A percentile compares a stretch with the other conserved stretches of the same genome.
phyloP scores from a whole-genome alignment of 2,888 invertebrate genomes.

The Nesidiocoris tenuis region DNA sequence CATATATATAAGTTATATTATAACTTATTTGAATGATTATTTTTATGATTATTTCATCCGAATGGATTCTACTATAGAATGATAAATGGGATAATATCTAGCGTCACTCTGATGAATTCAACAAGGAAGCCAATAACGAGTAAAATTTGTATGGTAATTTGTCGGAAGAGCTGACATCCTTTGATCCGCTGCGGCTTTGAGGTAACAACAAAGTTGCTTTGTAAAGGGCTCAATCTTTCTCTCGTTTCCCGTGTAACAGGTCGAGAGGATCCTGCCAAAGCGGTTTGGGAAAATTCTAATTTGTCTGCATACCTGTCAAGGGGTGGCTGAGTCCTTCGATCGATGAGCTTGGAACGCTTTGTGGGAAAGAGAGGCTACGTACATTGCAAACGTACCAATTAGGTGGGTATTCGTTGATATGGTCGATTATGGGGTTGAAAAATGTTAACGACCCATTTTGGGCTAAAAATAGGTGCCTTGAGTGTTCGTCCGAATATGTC shows the following conservation, averaged over 20 bases:
- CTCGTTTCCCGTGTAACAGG: background rate
- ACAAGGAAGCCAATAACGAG: background rate
- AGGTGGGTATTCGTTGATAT: too few relatives aligned
- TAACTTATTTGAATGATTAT: too few relatives aligned
- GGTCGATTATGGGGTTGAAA: too few relatives aligned
- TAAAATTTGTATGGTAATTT: background rate
- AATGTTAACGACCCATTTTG: too few relatives aligned
- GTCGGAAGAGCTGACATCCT: background rate
- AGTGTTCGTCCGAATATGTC: too few relatives aligned
- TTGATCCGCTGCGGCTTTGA: background rate
- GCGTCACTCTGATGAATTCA: background rate
- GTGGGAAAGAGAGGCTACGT: too few relatives aligned
- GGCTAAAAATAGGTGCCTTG: too few relatives aligned
- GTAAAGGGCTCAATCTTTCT: background rate
- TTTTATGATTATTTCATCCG: too few relatives aligned
- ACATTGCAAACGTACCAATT: too few relatives aligned
- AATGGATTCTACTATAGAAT: too few relatives aligned
- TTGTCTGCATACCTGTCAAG: background rate
- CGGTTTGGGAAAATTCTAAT: background rate
- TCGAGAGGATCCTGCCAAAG: background rate
- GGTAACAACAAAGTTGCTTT: background rate
- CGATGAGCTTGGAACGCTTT: background rate
- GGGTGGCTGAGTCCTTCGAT: background rate
- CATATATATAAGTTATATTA: too few relatives aligned
- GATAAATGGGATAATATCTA: too few relatives aligned